Evolutionary conservation across 92 coral and sea anemone genomes (phyloP).

Genomic region (Paramuricea clavata): DNA sequence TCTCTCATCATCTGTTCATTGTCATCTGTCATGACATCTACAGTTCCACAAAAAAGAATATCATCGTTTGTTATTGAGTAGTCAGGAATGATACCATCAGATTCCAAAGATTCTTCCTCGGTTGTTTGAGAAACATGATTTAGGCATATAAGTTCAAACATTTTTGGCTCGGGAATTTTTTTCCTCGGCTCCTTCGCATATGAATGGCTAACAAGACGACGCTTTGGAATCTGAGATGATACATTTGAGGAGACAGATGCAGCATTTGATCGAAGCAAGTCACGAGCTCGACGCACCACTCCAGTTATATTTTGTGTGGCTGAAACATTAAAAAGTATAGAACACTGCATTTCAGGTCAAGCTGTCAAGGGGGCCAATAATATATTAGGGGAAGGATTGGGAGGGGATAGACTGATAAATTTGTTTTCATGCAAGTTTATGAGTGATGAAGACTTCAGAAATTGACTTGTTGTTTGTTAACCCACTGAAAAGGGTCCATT

Average conservation of each 20-base stretch:
- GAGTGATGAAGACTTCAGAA: neutral
- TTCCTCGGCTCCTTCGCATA: neutral
- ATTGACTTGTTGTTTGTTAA: too few relatives aligned
- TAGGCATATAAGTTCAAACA: neutral
- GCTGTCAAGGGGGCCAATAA: neutral
- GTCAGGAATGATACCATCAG: constrained; percentile 7
- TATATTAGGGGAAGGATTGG: too few relatives aligned
- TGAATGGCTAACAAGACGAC: neutral
- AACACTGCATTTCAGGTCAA: neutral
- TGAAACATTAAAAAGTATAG: neutral
- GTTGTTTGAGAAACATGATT: constrained; percentile 4
- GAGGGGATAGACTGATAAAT: neutral
- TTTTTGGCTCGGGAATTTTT: neutral
- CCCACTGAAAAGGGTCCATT: too few relatives aligned
- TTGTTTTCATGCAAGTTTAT: neutral
- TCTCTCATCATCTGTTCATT: constrained; percentile 19
- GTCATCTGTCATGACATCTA: constrained; percentile 34
- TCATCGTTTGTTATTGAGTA: constrained; percentile 4
- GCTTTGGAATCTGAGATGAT: constrained; percentile 15
- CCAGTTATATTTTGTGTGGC: neutral
- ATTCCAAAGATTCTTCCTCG: neutral
- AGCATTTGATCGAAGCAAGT: too few relatives aligned
- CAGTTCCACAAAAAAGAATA: constrained; percentile 27
- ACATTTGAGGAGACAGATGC: neutral
- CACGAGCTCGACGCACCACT: too few relatives aligned